These are phyloP conservation scores for Nemotelus pantherinus DNA, from an alignment of 2,888 invertebrate species.

Conservation along the genomic window DNA sequence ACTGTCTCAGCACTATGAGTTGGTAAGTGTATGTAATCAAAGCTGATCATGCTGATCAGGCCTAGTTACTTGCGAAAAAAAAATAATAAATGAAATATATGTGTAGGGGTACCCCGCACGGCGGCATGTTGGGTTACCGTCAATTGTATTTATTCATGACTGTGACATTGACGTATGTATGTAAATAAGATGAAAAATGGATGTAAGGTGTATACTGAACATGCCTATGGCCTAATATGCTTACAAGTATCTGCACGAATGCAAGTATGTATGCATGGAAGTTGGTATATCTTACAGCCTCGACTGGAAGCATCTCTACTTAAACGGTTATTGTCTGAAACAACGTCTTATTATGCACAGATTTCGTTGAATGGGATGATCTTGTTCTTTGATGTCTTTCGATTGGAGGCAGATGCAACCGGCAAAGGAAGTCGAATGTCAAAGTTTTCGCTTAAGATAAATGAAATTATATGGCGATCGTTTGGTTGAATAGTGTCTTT, in stretches of 20 bases:
- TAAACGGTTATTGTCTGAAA: no score
- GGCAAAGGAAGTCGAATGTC: no score
- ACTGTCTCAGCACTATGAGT: background rate
- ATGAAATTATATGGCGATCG: no score
- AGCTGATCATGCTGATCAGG: constrained; percentile 22
- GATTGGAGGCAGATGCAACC: background rate
- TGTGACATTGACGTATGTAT: constrained; percentile 28
- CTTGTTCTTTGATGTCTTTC: background rate
- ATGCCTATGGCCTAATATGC: background rate
- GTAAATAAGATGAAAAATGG: constrained; percentile 32
- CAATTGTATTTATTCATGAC: constrained; percentile 38
- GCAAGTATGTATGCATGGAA: background rate
- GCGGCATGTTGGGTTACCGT: constrained; percentile 2
- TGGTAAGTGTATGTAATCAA: constrained; percentile 25
- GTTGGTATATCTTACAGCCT: no score
- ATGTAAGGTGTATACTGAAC: constrained; percentile 18
- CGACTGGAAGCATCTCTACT: no score
- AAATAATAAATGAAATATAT: no score
- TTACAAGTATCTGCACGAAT: background rate
- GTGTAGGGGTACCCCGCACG: no score
- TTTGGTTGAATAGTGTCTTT: no score
- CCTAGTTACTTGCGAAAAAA: no score
- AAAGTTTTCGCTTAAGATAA: no score
- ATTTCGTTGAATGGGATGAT: background rate
- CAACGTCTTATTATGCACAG: background rate